Base-by-base conservation (phyloP, 2,888 invertebrate species). In the Tachina lurida region DNA sequence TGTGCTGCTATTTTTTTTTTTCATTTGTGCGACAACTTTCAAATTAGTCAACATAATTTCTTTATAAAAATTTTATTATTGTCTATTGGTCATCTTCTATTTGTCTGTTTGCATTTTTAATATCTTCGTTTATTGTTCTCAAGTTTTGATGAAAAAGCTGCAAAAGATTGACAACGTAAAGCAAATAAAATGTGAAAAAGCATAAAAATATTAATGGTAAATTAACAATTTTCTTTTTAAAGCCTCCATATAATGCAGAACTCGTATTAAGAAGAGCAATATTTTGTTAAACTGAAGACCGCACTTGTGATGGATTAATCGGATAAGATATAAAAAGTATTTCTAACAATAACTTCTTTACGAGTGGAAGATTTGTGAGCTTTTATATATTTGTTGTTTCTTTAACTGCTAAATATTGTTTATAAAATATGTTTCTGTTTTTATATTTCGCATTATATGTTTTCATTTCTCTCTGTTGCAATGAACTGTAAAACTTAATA, bases 201-300 rank as follows among this genome's bases (percentile, higher is more conserved):
- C 76, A 80, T 81, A 54, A 73, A 45, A 49, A 63, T 22, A 63
- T 74, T 85, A 75, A 82, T 85, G 65, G 78, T 41, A 75, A 75
- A 85, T 78, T 62, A 65, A 71, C 74, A 82, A 85, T 71, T 82
- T 75, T 71, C 58, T 39, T 77, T 82, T 82, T 78, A 81, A 77
- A 45, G 31, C 52, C 10, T 31, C 17, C 10, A 45, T 22, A 63
- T n/a, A 68, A 65, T 19, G 10, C 10, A 43, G n/a, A n/a, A n/a
- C n/a, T n/a, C n/a, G 9, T 19, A 31, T 47, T 39, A 75, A 68
- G 41, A n/a, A 60, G 10, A 9, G 52, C 43, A 31, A 31, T 31
- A 31, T 41, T 17, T 52, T 2, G 15, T 63, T 52, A 22, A 31
- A 54, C 7, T 43, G 45, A 45, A 31, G 45, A 2, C 31, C 52